Base-by-base conservation (phyloP, 2,888 invertebrate genomes). In the Thereva nobilitata region DNA sequence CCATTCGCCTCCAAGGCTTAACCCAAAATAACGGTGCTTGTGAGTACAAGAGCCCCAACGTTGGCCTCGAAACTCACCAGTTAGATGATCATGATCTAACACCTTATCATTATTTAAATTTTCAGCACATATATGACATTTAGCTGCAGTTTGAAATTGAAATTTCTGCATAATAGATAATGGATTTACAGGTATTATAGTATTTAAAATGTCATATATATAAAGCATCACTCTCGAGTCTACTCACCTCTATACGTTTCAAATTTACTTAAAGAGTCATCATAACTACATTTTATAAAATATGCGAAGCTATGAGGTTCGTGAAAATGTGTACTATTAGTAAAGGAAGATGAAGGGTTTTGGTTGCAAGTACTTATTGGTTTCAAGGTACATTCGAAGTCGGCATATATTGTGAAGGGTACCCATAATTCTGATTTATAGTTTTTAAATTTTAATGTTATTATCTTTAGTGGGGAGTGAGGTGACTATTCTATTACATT, bases 41-140 rank as follows among this genome's bases (percentile, higher is more conserved):
- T n/a, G n/a, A n/a, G n/a, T n/a, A n/a, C n/a, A n/a, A n/a, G n/a
- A n/a, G n/a, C n/a, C n/a, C n/a, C n/a, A n/a, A n/a, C n/a, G n/a
- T n/a, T n/a, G n/a, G n/a, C 73, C 54, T 55, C 63, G 44, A 49
- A 53, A 72, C n/a, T 65, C 67, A 4, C 69, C 70, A 34, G 68
- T 70, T 5, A 72, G 52, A 53, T 72, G 72, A 41, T 52, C 66
- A 42, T 73, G 71, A 63, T 73, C 70, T 7, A 64, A 67, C 8
- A 70, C 70, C 63, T 67, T 68, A n/a, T n/a, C n/a, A n/a, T n/a
- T 67, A 35, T 64, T 53, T 41, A 45, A 23, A n/a, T 49, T 5
- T 37, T 49, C 42, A 56, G 10, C 40, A 50, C 61, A 61, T 38
- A 61, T 61, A 12, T 47, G 50, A 50, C 61, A 61, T n/a, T n/a